phyloP scores from a whole-genome alignment of 2,797 vertebrate species.

The Xenentodon cancila region DNA sequence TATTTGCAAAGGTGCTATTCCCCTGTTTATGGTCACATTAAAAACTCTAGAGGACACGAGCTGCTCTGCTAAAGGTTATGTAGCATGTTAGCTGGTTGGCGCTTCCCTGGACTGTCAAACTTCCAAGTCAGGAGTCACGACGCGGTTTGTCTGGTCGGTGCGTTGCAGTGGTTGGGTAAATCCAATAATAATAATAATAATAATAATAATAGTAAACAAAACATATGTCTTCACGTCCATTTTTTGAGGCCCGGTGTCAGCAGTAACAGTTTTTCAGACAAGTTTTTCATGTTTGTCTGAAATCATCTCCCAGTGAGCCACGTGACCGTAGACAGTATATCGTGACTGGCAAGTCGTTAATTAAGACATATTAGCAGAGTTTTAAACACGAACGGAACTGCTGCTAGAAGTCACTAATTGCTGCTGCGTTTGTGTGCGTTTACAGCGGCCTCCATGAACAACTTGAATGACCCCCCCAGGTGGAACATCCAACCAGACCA shows the following conservation, averaged over 20 bases:
- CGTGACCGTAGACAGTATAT: too few species aligned
- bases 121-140: not conserved
- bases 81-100: slow-evolving; percentile 57
- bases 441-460: slow-evolving; percentile 88
- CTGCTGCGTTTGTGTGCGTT: slow-evolving; percentile 9
- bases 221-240: too few species aligned
- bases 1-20: not conserved
- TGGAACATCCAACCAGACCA: slow-evolving; percentile 94
- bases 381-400: not conserved
- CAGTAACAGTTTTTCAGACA: too few species aligned
- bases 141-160: not conserved
- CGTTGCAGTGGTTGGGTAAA: too few species aligned
- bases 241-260: too few species aligned
- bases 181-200: too few species aligned
- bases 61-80: slow-evolving; percentile 15
- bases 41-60: slow-evolving; percentile 1
- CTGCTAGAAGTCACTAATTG: not conserved
- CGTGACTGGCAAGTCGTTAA: too few species aligned
- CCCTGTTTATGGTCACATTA: not conserved
- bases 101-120: slow-evolving; percentile 36
- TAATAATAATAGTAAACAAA: too few species aligned
- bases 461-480: slow-evolving; percentile 93
- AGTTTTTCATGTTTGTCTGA: too few species aligned
- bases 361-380: too few species aligned
- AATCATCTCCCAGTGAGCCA: too few species aligned